A percentile compares a stretch with the other conserved stretches of the same genome.
phyloP scores from a whole-genome alignment of 2,888 invertebrate genomes.

The Argynnis bischoffii region DNA sequence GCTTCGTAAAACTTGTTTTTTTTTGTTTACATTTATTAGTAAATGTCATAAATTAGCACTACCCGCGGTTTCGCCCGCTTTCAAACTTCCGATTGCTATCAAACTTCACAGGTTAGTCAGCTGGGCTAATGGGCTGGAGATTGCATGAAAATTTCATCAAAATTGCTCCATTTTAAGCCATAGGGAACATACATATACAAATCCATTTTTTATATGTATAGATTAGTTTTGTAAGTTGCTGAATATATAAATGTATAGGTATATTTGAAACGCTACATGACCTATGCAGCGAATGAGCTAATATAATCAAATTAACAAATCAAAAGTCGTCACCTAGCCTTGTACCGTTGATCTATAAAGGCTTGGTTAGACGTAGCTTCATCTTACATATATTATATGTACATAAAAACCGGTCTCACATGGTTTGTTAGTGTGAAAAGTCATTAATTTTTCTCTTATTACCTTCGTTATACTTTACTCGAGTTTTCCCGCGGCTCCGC shows the following conservation, averaged over 20 bases:
- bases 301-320: conserved; percentile 4
- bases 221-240: too few species aligned
- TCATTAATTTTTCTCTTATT: not conserved
- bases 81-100: too few species aligned
- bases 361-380: conserved; percentile 9
- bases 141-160: too few species aligned
- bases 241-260: too few species aligned
- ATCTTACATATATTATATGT: not conserved
- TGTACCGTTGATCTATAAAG: conserved; percentile 19
- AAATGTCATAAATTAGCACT: not conserved
- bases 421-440: not conserved
- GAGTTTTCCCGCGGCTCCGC: too few species aligned
- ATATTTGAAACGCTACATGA: not conserved
- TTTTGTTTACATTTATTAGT: not conserved
- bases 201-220: too few species aligned
- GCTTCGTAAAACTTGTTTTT: conserved; percentile 3
- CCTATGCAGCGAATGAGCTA: conserved; percentile 4
- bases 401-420: not conserved
- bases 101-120: too few species aligned
- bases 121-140: too few species aligned
- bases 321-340: conserved; percentile 2
- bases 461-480: not conserved
- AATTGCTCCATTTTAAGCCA: too few species aligned
- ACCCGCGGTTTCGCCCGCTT: too few species aligned
- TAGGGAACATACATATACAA: too few species aligned